phyloP scores from a whole-genome alignment of 2,113 vertebrate species.

The Chelonoidis abingdonii region DNA sequence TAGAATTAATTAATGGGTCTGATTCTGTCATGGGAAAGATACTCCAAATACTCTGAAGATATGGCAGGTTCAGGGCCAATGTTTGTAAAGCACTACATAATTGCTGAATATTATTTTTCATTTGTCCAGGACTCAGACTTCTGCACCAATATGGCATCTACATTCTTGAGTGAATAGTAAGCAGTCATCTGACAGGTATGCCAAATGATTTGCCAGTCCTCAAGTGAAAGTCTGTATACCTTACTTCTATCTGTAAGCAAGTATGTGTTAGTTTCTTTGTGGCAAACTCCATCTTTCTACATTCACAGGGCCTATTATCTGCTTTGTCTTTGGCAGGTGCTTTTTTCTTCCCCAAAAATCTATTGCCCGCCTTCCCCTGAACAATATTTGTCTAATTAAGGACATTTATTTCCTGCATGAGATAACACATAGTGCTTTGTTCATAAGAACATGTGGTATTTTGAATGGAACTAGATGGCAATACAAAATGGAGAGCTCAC shows the following conservation, averaged over 20 bases:
- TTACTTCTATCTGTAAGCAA: not conserved
- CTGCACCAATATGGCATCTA: not conserved
- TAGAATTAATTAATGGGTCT: not conserved
- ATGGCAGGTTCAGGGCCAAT: fast-evolving
- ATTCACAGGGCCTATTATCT: not conserved
- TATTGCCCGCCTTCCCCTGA: not conserved
- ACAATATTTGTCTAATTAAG: not conserved
- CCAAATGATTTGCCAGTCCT: not conserved
- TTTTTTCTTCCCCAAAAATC: not conserved
- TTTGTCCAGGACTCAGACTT: fast-evolving
- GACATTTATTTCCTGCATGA: not conserved
- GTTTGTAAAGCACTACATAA: fast-evolving
- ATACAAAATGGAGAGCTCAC: not conserved
- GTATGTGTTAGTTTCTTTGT: not conserved
- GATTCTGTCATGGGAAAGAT: not conserved
- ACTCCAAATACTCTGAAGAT: fast-evolving
- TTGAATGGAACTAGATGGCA: not conserved
- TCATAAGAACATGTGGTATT: not conserved
- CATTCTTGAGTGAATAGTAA: not conserved
- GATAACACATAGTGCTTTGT: not conserved
- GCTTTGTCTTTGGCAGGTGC: not conserved
- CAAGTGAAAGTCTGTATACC: not conserved
- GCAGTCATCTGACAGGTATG: not conserved
- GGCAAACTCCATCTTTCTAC: not conserved
- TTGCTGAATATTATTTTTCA: not conserved